Evolutionary conservation across 2,113 vertebrate species (phyloP).

Genomic region (Mixornis gularis): DNA sequence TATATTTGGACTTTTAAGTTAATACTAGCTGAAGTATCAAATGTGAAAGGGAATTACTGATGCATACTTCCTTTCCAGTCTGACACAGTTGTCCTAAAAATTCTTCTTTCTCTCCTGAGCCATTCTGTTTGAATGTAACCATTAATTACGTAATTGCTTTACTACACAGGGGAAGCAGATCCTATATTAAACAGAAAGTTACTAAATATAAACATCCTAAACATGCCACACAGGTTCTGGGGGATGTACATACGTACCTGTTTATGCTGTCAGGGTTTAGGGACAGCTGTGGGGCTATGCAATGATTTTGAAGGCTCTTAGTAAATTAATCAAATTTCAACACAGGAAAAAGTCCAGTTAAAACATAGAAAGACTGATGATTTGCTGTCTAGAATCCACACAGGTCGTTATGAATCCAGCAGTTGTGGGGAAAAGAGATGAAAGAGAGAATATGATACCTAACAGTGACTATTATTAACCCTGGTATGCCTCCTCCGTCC

Average conservation of each 20-base stretch:
- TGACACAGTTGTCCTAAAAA: constrained; percentile 15
- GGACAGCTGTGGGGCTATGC: not conserved
- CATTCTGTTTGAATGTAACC: not conserved
- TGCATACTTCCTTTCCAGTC: not conserved
- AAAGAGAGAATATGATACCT: not conserved
- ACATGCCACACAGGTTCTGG: not conserved
- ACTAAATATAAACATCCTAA: not conserved
- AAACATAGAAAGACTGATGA: not conserved
- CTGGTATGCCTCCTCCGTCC: not conserved
- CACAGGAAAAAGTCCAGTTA: not conserved
- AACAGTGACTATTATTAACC: constrained; percentile 1
- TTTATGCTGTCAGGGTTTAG: not conserved
- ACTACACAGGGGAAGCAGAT: not conserved
- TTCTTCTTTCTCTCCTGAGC: not conserved
- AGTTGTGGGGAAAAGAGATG: not conserved
- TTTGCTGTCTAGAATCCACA: not conserved
- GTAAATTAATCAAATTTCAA: constrained; percentile 3
- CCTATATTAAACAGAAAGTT: not conserved
- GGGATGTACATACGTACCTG: not conserved
- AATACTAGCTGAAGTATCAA: constrained; percentile 44
- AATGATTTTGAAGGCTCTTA: not conserved
- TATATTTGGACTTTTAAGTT: constrained; percentile 25
- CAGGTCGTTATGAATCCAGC: not conserved
- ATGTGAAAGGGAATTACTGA: constrained; percentile 29
- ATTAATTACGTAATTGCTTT: constrained; percentile 18